Base-by-base conservation (phyloP, 2,888 invertebrate species). In the Bimastos eiseni region DNA sequence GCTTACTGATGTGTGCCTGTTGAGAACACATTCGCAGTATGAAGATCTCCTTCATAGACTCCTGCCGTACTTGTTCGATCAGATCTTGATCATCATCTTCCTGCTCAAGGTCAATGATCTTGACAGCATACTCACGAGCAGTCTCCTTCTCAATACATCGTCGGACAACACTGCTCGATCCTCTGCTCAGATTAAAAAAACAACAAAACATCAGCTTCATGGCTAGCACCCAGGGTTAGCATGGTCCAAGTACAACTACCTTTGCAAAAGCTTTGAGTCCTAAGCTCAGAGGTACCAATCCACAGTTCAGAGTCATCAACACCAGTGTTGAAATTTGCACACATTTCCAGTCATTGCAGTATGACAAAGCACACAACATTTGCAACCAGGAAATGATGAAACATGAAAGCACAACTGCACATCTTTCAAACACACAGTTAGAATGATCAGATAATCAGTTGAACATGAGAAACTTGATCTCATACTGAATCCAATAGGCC, bases 101-200 rank as follows among this genome's bases (percentile, higher is more conserved):
- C 88, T 96, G 96, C 4, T 96, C 97, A 92, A 98, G 96, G 95
- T 98, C 98, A 94, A 99, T 99, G 93, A 99, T 99, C 96, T 99
- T 99, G 21, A 98, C 99, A 0, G 99, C 99, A 96, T 97, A 99
- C 95, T 98, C 98, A 93, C 96, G 96, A 4, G 98, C 98, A 0
- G 98, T 98, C 95, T 98, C 98, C 95, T 99, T 99, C 95, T 99
- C 99, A 94, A 99, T 97, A 95, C 99, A 99, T 95, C 98, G 96
- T 93, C 99, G 96, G 0, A 99, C 99, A 1, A 98, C 98, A 86
- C 99, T 99, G 94, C 99, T 99, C 93, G 99, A 97, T 90, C 99
- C 99, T 95, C 99, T 95, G 93, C 90, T 93, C 33, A 89, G 8
- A 88, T 33, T 70, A 38, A 88, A 49, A 70, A 33, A 34, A 88